Base-by-base conservation (phyloP, 1,140 invertebrate species). In the Trichonephila clavipes region DNA sequence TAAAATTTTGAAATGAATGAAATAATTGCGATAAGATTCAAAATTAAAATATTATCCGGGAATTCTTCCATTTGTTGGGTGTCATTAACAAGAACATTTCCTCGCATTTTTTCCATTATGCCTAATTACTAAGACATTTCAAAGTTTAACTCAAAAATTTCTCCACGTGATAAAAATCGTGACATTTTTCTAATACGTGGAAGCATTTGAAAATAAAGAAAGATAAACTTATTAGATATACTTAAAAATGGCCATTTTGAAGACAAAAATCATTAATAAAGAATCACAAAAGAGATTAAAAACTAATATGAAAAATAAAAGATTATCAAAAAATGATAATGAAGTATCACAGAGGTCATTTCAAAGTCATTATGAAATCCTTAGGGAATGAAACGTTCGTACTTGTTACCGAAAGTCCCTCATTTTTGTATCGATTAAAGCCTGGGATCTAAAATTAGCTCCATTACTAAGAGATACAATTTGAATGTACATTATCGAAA, bases 391-490 rank as follows among this genome's bases (percentile, higher is more conserved):
- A 77, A 77, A 77, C 28, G 24, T 28, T 77, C 82, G 44, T 44
- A 85, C 44, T 58, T 85, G 82, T 59, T 59, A 40, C 81, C 19
- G 18, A 40, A 82, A 44, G 34, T 44, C 12, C 24, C 72, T 59
- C 58, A 85, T 85, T 85, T 85, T 85, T 85, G 44, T 24, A 85
- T 85, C 82, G 82, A 85, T 85, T 85, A 34, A 58, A n/a, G 82
- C 58, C 19, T 24, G 51, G 82, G 59, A 85, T 85, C 82, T 51
- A 85, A 85, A 51, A 85, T 85, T 58, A 85, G 82, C 58, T 58
- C 10, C 19, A 51, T 21, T 21, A 40, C 81, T 21, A 51, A 82
- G 34, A 85, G 58, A 51, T 59, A 85, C 58, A 85, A 85, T 85
- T 85, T 85, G 82, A 85, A 58, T 85, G 69, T 18, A 77, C 69